These are phyloP conservation scores for Ciconia stormi DNA, from an alignment of 2,113 vertebrate species.

Conservation along the genomic window DNA sequence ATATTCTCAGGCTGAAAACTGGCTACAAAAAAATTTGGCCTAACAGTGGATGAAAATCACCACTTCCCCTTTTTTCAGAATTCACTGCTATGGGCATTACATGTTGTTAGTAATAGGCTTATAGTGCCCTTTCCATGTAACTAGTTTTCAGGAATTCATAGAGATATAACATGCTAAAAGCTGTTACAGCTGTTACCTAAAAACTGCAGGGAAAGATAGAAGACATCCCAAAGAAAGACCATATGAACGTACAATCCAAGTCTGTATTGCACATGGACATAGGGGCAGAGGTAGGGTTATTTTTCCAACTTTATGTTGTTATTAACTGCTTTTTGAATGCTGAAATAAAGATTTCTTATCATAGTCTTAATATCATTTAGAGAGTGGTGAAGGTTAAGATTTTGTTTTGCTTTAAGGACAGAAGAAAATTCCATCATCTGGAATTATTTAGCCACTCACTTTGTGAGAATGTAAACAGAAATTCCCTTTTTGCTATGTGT, in stretches of 20 bases:
- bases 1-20: not conserved
- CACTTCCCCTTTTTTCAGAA: not conserved
- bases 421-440: constrained; percentile 61
- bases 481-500: constrained; percentile 47
- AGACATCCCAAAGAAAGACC: not conserved
- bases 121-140: not conserved
- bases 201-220: not conserved
- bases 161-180: not conserved
- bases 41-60: not conserved
- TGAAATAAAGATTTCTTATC: not conserved
- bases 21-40: not conserved
- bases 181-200: not conserved
- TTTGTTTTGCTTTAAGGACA: constrained; percentile 40
- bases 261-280: not conserved
- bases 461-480: constrained; percentile 59
- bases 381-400: not conserved
- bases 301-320: not conserved
- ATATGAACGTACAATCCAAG: not conserved
- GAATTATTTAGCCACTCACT: constrained; percentile 60
- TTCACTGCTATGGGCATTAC: not conserved
- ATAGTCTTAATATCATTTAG: not conserved
- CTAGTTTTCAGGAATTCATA: not conserved
- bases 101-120: not conserved
- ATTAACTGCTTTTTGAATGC: not conserved
- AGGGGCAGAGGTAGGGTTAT: not conserved